Evolutionary conservation across 2,113 vertebrate genomes (phyloP).

Genomic region (Callaeas wilsoni): DNA sequence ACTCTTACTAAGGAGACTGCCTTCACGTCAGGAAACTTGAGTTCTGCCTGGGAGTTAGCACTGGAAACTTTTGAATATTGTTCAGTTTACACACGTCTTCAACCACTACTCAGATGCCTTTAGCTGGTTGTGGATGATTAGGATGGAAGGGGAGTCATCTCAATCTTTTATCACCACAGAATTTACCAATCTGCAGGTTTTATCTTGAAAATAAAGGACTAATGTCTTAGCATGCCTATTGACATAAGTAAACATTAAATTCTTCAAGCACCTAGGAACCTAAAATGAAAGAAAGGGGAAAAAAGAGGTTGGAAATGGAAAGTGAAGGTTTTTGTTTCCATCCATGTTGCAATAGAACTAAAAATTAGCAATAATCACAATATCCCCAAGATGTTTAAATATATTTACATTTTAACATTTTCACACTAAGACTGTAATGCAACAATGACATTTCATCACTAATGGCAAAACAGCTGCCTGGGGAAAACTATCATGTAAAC

Average conservation of each 20-base stretch:
- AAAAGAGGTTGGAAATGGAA: neutral
- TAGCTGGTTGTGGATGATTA: neutral
- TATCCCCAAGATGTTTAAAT: neutral
- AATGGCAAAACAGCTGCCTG: neutral
- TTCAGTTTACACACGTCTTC: neutral
- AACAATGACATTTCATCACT: neutral
- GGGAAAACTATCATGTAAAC: neutral
- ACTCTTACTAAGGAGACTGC: neutral
- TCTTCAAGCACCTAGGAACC: neutral
- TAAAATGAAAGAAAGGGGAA: neutral
- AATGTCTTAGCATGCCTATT: neutral
- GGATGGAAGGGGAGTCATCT: neutral
- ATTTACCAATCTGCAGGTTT: neutral
- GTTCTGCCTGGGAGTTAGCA: neutral
- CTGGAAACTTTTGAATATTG: neutral
- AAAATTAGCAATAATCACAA: neutral
- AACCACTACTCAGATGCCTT: neutral
- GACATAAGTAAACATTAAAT: neutral
- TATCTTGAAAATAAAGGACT: neutral
- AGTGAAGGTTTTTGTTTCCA: neutral
- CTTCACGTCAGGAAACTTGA: neutral
- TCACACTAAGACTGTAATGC: neutral
- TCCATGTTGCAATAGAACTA: neutral
- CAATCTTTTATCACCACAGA: neutral
- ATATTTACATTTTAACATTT: slow-evolving; percentile 1